Percentiles rank a stretch among this genome's conserved stretches.
These are phyloP conservation scores for Melanargia galathea DNA, from an alignment of 2,888 invertebrate genomes.

Conservation along the genomic window DNA sequence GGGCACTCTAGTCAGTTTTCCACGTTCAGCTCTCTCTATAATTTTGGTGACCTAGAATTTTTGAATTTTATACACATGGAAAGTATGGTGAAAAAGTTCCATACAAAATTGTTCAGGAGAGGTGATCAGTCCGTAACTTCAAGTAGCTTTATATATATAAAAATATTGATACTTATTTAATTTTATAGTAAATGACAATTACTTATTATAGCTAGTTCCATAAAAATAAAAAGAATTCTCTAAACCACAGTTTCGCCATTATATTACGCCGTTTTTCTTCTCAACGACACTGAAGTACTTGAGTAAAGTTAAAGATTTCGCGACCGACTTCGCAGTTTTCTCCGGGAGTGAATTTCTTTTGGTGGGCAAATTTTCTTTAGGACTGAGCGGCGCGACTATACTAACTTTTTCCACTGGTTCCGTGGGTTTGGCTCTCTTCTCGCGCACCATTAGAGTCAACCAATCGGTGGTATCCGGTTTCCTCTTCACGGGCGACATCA, in stretches of 20 bases:
- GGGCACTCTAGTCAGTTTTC: too few relatives aligned
- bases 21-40: too few relatives aligned
- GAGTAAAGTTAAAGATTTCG: constrained; percentile 58
- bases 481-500: constrained; percentile 86
- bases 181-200: too few relatives aligned
- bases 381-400: constrained; percentile 50
- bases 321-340: constrained; percentile 51
- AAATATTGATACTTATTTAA: too few relatives aligned
- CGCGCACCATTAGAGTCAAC: constrained; percentile 78
- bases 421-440: constrained; percentile 42
- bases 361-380: constrained; percentile 54
- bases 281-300: constrained; percentile 63
- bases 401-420: constrained; percentile 34
- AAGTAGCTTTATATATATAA: too few relatives aligned
- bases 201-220: neutral
- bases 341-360: constrained; percentile 58
- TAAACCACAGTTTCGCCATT: neutral
- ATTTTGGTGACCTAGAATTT: too few relatives aligned
- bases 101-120: too few relatives aligned
- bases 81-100: too few relatives aligned
- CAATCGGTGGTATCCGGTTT: constrained; percentile 86
- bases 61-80: too few relatives aligned
- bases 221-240: neutral
- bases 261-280: constrained; percentile 48
- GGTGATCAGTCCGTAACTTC: too few relatives aligned